Base-by-base conservation (phyloP, 2,888 invertebrate genomes). In the Cheilosia scutellata region DNA sequence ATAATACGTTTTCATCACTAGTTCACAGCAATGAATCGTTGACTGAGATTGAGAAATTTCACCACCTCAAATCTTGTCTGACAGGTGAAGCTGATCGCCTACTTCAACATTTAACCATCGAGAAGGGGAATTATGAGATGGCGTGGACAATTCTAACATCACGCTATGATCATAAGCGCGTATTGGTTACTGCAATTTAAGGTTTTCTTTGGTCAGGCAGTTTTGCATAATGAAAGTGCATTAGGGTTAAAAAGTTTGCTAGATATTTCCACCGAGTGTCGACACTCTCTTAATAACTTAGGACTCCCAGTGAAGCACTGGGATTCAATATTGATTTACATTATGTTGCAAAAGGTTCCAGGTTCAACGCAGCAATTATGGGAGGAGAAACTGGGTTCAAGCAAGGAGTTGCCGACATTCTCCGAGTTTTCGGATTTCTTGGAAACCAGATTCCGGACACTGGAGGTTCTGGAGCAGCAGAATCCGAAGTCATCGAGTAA, bases 241-340 rank as follows among this genome's bases (percentile, higher is more conserved):
- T n/a, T 20, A 9, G 47, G 37, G 2, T 16, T 70, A 13, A 60
- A 58, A 25, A 25, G 16, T 31, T 27, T 60, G 25, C 16, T 72
- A 7, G 72, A 62, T 51, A 55, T 29, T 13, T 53, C 31, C 5
- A 60, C 60, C 4, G 62, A 74, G 27, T 53, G 20, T 47, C 63
- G 47, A 13, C 74, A 74, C 16, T 16, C 55, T 1, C 29, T 74
- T 6, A 42, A 51, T 11, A 74, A 63, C n/a, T 31, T 72, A 20
- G 20, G 37, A 7, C 7, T 74, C 27, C 29, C 29, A 29, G 49
- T 65, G 16, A 11, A 75, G 25, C 47, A 57, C 27, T 75, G 65
- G 75, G 57, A 65, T 57, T 11, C 11, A 31, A 58, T 75, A 25
- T n/a, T 75, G 27, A 74, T 74, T 16, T 53, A 44, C 37, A 31